Evolutionary conservation across 2,113 vertebrate species (phyloP).

Genomic region (Thomomys bottae): DNA sequence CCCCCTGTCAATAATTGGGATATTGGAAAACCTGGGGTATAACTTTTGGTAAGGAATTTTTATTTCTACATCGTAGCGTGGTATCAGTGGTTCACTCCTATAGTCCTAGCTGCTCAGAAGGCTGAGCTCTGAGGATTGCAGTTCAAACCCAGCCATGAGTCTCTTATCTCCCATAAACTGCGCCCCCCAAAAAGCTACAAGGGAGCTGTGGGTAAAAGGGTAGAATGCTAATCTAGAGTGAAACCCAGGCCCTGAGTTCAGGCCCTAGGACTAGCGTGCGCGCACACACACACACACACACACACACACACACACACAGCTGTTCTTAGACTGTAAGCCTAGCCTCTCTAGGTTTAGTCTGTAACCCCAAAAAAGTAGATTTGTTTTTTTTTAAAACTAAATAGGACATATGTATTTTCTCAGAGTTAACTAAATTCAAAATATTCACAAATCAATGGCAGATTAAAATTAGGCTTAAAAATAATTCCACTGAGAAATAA

Average conservation of each 20-base stretch:
- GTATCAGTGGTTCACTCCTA: too few species aligned
- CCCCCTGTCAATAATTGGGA: rapidly evolving
- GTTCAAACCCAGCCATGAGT: too few species aligned
- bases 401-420: neutral
- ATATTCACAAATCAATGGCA: conserved; percentile 65
- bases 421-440: conserved; percentile 64
- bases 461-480: conserved; percentile 80
- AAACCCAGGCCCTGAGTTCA: neutral
- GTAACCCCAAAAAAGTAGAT: neutral
- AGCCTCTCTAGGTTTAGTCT: neutral
- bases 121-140: too few species aligned
- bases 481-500: conserved; percentile 71
- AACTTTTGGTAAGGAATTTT: neutral
- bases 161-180: too few species aligned
- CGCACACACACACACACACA: neutral
- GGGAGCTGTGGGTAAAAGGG: too few species aligned
- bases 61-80: neutral
- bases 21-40: rapidly evolving
- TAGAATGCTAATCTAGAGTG: too few species aligned
- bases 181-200: too few species aligned
- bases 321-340: neutral
- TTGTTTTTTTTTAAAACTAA: conserved; percentile 17
- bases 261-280: neutral
- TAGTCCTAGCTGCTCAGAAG: too few species aligned
- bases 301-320: neutral